Conservation (phyloP, 1,140 invertebrate genomes). For the Bombyx mori region ASM3026992v2 NC_085119.1:7293501-7294000, state of each 20-base stretch:
- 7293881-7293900: too few relatives aligned
- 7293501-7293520: too few relatives aligned
- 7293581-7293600: neutral
- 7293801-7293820: too few relatives aligned
- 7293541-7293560: too few relatives aligned
- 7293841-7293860: too few relatives aligned
- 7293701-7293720: constrained; percentile 43
- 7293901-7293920: neutral
- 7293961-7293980: constrained; percentile 51
- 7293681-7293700: constrained; percentile 45
- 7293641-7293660: constrained; percentile 82
- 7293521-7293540: too few relatives aligned
- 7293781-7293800: neutral
- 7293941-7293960: constrained; percentile 21
- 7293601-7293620: constrained; percentile 68
- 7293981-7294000: constrained; percentile 74
- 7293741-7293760: constrained; percentile 4
- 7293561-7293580: neutral
- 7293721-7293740: constrained; percentile 23
- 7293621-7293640: constrained; percentile 83
- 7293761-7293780: neutral
- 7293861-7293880: too few relatives aligned
- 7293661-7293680: constrained; percentile 72
- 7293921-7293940: neutral
- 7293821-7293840: too few relatives aligned